A percentile compares a stretch with the other conserved stretches of the same genome.
These are phyloP conservation scores for Drosophila phalerata DNA, from an alignment of 2,888 invertebrate genomes.

Conservation along the genomic window DNA sequence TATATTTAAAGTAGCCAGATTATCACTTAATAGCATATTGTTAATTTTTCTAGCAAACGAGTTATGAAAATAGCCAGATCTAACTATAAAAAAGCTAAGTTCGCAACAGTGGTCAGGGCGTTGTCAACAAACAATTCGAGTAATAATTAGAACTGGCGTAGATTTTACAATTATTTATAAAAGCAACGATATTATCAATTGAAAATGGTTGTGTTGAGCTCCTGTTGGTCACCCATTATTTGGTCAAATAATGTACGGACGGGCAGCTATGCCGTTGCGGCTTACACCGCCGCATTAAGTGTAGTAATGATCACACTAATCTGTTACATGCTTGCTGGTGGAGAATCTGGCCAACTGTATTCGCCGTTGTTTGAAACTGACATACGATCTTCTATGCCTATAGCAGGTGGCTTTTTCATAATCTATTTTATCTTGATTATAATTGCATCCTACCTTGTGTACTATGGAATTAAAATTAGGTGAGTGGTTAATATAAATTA, in stretches of 20 bases:
- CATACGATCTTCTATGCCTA: slow-evolving; percentile 90
- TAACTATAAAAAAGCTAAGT: no score
- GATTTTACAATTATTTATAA: slow-evolving; percentile 25
- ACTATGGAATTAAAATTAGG: slow-evolving; percentile 83
- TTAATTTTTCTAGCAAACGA: no score
- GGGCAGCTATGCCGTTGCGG: slow-evolving; percentile 92
- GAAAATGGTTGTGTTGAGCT: slow-evolving; percentile 89
- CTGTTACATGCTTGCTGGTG: slow-evolving; percentile 92
- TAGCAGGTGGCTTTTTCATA: slow-evolving; percentile 87
- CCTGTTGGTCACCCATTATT: slow-evolving; percentile 95
- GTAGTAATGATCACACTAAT: slow-evolving; percentile 91
- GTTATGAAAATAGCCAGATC: no score
- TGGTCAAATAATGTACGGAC: slow-evolving; percentile 92
- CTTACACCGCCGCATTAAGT: slow-evolving; percentile 91
- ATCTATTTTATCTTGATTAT: slow-evolving; percentile 83
- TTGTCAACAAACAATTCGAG: slow-evolving; percentile 45
- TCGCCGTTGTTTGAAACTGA: slow-evolving; percentile 96
- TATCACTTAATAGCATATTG: no score
- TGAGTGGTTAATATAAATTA: slow-evolving; percentile 37
- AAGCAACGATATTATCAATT: slow-evolving; percentile 16
- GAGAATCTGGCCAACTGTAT: slow-evolving; percentile 95
- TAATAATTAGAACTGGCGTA: slow-evolving; percentile 16
- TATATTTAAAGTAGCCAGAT: no score
- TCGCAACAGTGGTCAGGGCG: no score
- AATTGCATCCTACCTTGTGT: slow-evolving; percentile 87